Evolutionary conservation across 2,113 vertebrate species (phyloP), one percentile per base, ranked within the genome.

Genomic region (Pipa parva): DNA sequence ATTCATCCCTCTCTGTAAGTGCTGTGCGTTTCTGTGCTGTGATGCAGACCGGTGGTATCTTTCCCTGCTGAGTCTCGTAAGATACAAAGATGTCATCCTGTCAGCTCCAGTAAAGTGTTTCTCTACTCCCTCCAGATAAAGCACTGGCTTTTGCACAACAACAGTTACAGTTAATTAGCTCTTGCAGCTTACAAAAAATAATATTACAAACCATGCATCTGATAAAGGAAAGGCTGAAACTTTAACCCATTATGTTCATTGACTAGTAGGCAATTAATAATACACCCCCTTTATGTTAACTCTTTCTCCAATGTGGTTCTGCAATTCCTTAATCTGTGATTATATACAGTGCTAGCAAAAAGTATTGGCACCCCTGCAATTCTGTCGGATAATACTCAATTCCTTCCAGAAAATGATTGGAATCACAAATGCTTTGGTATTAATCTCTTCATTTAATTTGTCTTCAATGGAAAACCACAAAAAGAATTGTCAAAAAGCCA

Each of bases 61-160:
- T 54, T 70, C 58, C 49, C 48, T 54, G 33, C 26, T 61, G 58
- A 61, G 48, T n/a, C 48, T 52, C 66, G 54, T 70, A 61, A 52
- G 57, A 60, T 61, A 57, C 58, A 70, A 70, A 70, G 58, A 61
- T 70, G 66, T 70, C 48, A 69, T 54, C 54, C 66, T 70, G 66
- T 61, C 48, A 61, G 17, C 66, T 70, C 45, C 46, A 70, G 48
- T 45, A 70, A 60, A 54, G 48, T 54, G 66, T 61, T 54, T 45
- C 28, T 54, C 26, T 54, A 42, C 58, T 70, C 57, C 58, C 57
- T 61, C 48, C 49, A 70, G 57, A 52, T 61, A 68, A 51, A 52
- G 22, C 57, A 42, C 46, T 24, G 46, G 17, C 29, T 51, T 59
- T 39, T 28, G 45, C 48, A 31, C 15, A 37, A 54, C 49, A 70